phyloP scores from a whole-genome alignment of 2,113 vertebrate species.

The Argyrosomus japonicus region DNA sequence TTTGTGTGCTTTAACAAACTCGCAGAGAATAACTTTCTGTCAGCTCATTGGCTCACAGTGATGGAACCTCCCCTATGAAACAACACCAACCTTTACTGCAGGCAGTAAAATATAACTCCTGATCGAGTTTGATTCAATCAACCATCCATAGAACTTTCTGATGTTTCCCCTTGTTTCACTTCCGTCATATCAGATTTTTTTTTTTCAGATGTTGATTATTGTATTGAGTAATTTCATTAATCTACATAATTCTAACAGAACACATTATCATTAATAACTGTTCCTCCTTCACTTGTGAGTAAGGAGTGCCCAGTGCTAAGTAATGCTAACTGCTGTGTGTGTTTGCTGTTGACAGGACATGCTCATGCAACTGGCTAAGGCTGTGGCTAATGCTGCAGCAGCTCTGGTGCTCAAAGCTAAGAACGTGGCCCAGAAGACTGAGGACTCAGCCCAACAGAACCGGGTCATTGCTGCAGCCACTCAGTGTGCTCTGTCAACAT shows the following conservation, averaged over 20 bases:
- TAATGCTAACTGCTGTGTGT: background rate
- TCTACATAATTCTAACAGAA: background rate
- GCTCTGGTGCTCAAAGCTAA: constrained; percentile 96
- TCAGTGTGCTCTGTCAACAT: constrained; percentile 96
- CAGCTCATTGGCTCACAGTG: too few species aligned
- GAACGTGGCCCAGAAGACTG: constrained; percentile 95
- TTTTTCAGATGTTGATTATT: background rate
- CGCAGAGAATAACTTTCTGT: too few species aligned
- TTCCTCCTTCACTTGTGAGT: background rate
- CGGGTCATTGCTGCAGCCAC: constrained; percentile 96
- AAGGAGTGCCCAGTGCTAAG: background rate
- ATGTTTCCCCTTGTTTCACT: background rate
- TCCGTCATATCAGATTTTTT: background rate
- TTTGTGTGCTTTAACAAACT: too few species aligned
- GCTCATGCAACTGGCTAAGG: constrained; percentile 97
- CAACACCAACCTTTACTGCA: background rate
- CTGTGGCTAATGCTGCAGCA: constrained; percentile 92
- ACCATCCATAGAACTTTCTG: background rate
- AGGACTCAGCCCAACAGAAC: constrained; percentile 91
- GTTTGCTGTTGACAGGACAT: constrained; percentile 86
- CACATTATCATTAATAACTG: background rate
- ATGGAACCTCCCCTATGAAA: too few species aligned
- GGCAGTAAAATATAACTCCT: background rate
- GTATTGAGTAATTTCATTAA: constrained; percentile 8
- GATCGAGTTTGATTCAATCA: background rate